Percentiles rank a stretch among this genome's conserved stretches.
Conservation (phyloP, 2,113 vertebrate species). For the Otolemur garnettii region DNA sequence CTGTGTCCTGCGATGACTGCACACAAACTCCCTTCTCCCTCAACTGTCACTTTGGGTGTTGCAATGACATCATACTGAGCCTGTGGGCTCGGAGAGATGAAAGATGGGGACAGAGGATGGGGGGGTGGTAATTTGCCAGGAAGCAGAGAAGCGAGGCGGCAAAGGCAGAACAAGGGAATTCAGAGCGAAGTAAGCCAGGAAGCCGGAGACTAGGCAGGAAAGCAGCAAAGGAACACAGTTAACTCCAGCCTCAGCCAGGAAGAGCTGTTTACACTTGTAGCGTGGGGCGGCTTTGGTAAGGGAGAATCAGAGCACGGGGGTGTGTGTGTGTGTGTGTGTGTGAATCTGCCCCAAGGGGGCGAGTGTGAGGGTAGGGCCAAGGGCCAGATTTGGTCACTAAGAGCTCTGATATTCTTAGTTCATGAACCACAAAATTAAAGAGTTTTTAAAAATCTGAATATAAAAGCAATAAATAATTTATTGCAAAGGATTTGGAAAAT, state of each 20-base stretch:
- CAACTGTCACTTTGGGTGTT: background rate
- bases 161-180: background rate
- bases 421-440: conserved; percentile 31
- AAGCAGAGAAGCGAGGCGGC: background rate
- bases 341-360: background rate
- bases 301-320: background rate
- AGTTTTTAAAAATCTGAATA: background rate
- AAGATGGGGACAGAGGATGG: background rate
- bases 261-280: background rate
- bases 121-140: background rate
- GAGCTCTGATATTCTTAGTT: background rate
- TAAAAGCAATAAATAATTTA: conserved; percentile 48
- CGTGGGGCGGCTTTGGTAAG: background rate
- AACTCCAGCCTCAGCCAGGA: background rate
- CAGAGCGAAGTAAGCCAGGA: background rate
- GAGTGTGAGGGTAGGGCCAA: background rate
- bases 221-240: background rate
- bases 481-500: conserved; percentile 34
- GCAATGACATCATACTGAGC: conserved; percentile 15
- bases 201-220: background rate
- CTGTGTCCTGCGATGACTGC: background rate
- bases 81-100: conserved; percentile 10
- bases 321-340: no score
- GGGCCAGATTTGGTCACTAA: background rate
- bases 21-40: background rate